Base-by-base conservation (phyloP, 2,888 invertebrate species). In the Orthosia cruda region DNA sequence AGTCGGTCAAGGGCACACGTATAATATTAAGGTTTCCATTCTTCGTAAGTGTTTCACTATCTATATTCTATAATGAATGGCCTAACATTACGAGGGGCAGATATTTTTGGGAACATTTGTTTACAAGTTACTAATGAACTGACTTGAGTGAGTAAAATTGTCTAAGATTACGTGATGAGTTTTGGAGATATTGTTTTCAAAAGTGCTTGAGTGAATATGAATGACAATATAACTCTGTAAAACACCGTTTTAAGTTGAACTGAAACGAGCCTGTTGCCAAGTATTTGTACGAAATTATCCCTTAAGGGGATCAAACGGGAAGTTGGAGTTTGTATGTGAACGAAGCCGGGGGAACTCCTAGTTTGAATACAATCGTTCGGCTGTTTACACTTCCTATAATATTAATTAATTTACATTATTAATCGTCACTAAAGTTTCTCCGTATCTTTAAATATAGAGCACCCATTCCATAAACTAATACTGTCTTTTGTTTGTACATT, bases 1-100 rank as follows among this genome's bases (percentile, higher is more conserved):
- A 64, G 58, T 83, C 81, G 81, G 81, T 66, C 81, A 81, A 81
- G 81, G 81, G 47, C 69, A 78, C 20, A 32, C 40, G 78, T 79
- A 68, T 72, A 69, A 69, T 83, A 72, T 68, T 65, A 50, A 62
- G 64, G 80, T 55, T 74, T 26, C 20, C 23, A 67, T 79, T 59
- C 65, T 58, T 66, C 13, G 65, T 49, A 58, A 76, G 50, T 54
- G n/a, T 58, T 78, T 63, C 54, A 71, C 49, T 78, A 40, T 58
- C 50, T 78, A 59, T 79, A 54, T 49, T 74, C 63, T 64, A n/a
- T 64, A 52, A 74, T 58, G n/a, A 62, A 62, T 80, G 26, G 23
- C 45, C 49, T 55, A 20, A 55, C 45, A 61, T 72, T 47, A 58
- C 45, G 80, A 72, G 26, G 18, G 4, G 20, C 18, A 47, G 62